phyloP scores from a whole-genome alignment of 2,113 vertebrate genomes.

The Electrona antarctica region DNA sequence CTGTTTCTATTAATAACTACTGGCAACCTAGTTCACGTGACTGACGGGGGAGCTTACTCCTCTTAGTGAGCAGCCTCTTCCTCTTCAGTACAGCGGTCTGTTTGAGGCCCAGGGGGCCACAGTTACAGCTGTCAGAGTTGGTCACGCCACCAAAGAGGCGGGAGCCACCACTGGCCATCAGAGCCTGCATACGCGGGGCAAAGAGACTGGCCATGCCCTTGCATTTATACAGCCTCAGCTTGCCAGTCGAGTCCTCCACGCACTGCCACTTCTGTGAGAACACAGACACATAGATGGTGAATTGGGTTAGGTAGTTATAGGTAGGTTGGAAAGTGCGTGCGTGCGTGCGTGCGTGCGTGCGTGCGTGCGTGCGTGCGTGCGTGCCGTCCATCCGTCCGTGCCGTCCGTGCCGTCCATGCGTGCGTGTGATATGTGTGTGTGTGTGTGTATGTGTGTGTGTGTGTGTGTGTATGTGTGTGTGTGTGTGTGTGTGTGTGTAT shows the following conservation, averaged over 20 bases:
- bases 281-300: not conserved
- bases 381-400: too few species aligned
- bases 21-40: slow-evolving; percentile 17
- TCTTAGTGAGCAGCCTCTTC: slow-evolving; percentile 87
- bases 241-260: slow-evolving; percentile 89
- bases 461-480: not conserved
- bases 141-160: slow-evolving; percentile 72
- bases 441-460: not conserved
- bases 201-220: slow-evolving; percentile 81
- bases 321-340: too few species aligned
- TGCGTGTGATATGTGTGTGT: too few species aligned
- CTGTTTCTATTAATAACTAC: slow-evolving; percentile 27
- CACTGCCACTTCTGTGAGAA: slow-evolving; percentile 94
- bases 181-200: slow-evolving; percentile 74
- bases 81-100: slow-evolving; percentile 70
- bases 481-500: not conserved
- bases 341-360: not conserved
- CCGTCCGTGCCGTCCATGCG: not conserved
- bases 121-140: slow-evolving; percentile 78
- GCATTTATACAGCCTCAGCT: slow-evolving; percentile 93
- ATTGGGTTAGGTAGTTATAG: not conserved
- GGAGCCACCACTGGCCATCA: slow-evolving; percentile 81
- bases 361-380: not conserved
- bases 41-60: slow-evolving; percentile 79
- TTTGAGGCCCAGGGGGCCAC: slow-evolving; percentile 76